Evolutionary conservation across 2,113 vertebrate genomes (phyloP).

Genomic region (Centropus bengalensis): DNA sequence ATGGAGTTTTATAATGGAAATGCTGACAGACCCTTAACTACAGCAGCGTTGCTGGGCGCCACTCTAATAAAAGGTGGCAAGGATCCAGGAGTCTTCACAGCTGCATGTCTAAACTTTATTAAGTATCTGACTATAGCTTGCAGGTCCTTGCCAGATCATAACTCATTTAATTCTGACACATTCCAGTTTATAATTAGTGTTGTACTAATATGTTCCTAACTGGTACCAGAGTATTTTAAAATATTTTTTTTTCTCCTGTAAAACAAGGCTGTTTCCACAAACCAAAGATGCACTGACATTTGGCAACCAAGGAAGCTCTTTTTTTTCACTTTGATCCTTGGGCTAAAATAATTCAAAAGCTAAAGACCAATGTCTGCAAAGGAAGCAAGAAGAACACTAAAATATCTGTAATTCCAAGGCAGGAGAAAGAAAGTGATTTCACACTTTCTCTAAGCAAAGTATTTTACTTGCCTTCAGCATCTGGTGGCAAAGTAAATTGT

Average conservation of each 20-base stretch:
- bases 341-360: slow-evolving; percentile 32
- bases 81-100: slow-evolving; percentile 75
- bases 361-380: background rate
- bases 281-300: slow-evolving; percentile 48
- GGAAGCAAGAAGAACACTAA: background rate
- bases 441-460: slow-evolving; percentile 1
- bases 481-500: background rate
- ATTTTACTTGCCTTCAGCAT: slow-evolving; percentile 15
- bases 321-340: background rate
- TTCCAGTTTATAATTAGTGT: slow-evolving; percentile 78
- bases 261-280: slow-evolving; percentile 45
- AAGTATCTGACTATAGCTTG: slow-evolving; percentile 79
- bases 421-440: background rate
- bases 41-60: slow-evolving; percentile 69
- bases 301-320: background rate
- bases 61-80: slow-evolving; percentile 77
- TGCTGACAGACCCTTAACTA: slow-evolving; percentile 72
- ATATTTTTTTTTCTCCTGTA: slow-evolving; percentile 42
- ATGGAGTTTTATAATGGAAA: slow-evolving; percentile 68
- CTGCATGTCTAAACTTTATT: slow-evolving; percentile 80
- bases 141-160: slow-evolving; percentile 75
- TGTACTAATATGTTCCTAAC: slow-evolving; percentile 73
- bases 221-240: slow-evolving; percentile 52
- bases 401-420: slow-evolving; percentile 6
- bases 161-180: slow-evolving; percentile 78